Percentiles rank a stretch among this genome's conserved stretches.
These are phyloP conservation scores for Remorina albescens DNA, from an alignment of 2,797 vertebrate genomes.

Conservation along the genomic window DNA sequence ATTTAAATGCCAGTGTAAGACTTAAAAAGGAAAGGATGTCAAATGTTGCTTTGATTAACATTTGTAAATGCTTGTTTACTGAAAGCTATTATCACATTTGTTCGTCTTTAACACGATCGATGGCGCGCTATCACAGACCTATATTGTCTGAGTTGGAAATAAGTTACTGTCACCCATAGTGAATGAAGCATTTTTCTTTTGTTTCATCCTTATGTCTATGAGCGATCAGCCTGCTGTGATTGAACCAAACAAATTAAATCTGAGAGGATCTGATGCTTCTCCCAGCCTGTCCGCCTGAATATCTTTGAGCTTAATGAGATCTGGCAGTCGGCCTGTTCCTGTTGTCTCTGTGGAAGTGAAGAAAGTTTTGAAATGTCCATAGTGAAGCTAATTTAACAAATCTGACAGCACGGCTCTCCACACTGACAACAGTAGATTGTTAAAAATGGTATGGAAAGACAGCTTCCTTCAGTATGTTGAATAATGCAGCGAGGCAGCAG, in stretches of 20 bases:
- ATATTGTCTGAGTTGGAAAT: slow-evolving; percentile 33
- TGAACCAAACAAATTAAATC: slow-evolving; percentile 73
- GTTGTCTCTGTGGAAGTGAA: slow-evolving; percentile 58
- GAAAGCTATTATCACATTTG: slow-evolving; percentile 35
- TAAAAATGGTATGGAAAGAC: slow-evolving; percentile 8
- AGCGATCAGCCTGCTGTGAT: slow-evolving; percentile 53
- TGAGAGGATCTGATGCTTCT: slow-evolving; percentile 67
- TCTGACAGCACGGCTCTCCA: slow-evolving; percentile 49
- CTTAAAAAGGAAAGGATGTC: neutral
- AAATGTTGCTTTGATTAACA: slow-evolving; percentile 4
- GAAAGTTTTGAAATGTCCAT: slow-evolving; percentile 61
- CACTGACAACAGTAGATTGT: slow-evolving; percentile 27
- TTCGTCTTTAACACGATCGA: slow-evolving; percentile 41
- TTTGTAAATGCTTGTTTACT: slow-evolving; percentile 16
- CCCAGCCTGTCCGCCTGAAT: slow-evolving; percentile 63
- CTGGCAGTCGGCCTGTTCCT: slow-evolving; percentile 64
- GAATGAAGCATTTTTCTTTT: slow-evolving; percentile 25
- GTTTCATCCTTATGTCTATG: slow-evolving; percentile 63
- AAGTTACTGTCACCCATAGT: slow-evolving; percentile 42
- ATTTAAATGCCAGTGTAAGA: slow-evolving; percentile 27
- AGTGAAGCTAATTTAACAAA: slow-evolving; percentile 66
- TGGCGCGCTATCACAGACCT: slow-evolving; percentile 10
- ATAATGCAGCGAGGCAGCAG: slow-evolving; percentile 6
- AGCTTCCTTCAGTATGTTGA: slow-evolving; percentile 6
- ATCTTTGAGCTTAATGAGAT: slow-evolving; percentile 69